These are phyloP conservation scores for Mastomys natalensis DNA, from an alignment of 2,113 vertebrate genomes.

Conservation along the genomic window DNA sequence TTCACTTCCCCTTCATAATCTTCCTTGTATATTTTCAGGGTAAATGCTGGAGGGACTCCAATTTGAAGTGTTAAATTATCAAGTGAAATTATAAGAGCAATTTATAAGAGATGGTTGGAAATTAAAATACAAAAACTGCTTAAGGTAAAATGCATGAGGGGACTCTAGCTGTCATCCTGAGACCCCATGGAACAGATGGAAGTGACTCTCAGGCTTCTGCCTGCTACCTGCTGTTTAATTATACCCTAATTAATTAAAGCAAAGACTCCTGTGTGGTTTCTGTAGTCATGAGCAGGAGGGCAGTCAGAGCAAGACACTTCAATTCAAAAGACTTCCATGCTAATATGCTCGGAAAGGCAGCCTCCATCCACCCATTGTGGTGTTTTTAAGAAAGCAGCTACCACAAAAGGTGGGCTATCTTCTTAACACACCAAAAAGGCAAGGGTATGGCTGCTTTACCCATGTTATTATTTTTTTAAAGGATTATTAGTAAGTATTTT, in stretches of 20 bases:
- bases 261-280: constrained; percentile 72
- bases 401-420: neutral
- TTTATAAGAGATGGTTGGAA: constrained; percentile 83
- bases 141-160: constrained; percentile 67
- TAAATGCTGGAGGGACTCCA: constrained; percentile 83
- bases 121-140: constrained; percentile 78
- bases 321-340: constrained; percentile 77
- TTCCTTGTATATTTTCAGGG: constrained; percentile 78
- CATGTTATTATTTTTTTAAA: neutral
- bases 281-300: constrained; percentile 62
- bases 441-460: constrained; percentile 66
- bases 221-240: constrained; percentile 79
- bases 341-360: constrained; percentile 73
- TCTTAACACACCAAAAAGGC: constrained; percentile 33
- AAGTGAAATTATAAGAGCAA: constrained; percentile 85
- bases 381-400: constrained; percentile 74
- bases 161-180: constrained; percentile 59
- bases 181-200: constrained; percentile 70
- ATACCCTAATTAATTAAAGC: constrained; percentile 82
- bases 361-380: constrained; percentile 66
- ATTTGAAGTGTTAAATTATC: constrained; percentile 84
- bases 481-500: neutral
- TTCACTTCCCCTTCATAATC: constrained; percentile 70
- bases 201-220: constrained; percentile 71
- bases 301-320: constrained; percentile 57